Percentiles rank a stretch among this genome's conserved stretches.
Conservation (phyloP, 2,797 vertebrate genomes). For the Rhinatrema bivittatum region DNA sequence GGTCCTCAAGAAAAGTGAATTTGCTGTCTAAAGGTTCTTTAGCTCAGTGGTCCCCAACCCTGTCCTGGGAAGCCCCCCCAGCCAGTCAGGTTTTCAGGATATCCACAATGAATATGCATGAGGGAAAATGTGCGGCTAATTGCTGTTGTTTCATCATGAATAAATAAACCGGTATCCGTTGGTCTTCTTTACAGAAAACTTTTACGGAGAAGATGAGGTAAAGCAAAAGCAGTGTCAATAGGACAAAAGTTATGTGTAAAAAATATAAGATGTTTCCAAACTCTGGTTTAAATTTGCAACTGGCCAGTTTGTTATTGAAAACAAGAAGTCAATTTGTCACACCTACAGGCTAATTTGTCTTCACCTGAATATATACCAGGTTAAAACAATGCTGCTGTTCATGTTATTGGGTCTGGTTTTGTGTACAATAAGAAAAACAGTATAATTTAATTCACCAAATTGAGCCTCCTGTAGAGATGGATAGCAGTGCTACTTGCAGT, state of each 20-base stretch:
- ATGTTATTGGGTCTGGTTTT: slow-evolving; percentile 6
- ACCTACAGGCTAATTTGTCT: no score
- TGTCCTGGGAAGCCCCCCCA: no score
- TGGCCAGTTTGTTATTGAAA: slow-evolving; percentile 28
- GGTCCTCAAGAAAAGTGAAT: no score
- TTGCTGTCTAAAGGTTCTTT: no score
- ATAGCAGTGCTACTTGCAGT: background rate
- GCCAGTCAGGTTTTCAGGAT: no score
- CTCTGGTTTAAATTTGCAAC: slow-evolving; percentile 21
- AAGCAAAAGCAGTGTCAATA: background rate
- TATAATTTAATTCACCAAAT: background rate
- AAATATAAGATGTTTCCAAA: slow-evolving; percentile 17
- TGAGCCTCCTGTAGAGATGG: slow-evolving; percentile 2
- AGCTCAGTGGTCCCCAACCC: no score
- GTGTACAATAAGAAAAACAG: slow-evolving; percentile 1
- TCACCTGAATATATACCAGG: slow-evolving; percentile 13
- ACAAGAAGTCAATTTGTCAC: slow-evolving; percentile 28
- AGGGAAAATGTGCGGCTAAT: no score
- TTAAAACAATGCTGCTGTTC: slow-evolving; percentile 15
- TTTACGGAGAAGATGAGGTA: slow-evolving; percentile 1
- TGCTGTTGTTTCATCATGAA: no score
- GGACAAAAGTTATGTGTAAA: slow-evolving; percentile 12
- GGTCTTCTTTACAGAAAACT: background rate
- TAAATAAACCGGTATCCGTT: no score
- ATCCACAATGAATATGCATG: no score